phyloP scores from a whole-genome alignment of 2,797 vertebrate species.

The Falco concolor region DNA sequence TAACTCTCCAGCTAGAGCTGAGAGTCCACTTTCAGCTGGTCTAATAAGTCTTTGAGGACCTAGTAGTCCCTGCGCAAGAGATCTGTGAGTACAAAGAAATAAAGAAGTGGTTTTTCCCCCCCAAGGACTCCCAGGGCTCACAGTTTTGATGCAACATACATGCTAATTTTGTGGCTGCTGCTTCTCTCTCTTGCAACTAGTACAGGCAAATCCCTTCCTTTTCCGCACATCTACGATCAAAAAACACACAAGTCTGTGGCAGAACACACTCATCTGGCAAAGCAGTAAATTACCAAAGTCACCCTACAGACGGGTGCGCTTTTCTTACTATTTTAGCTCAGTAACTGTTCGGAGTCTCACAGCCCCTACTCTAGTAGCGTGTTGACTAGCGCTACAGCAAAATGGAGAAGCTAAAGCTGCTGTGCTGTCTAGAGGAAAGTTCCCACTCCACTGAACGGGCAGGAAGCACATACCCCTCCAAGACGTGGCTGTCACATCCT shows the following conservation, averaged over 20 bases:
- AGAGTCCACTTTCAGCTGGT: neutral
- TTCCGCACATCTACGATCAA: neutral
- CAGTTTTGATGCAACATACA: neutral
- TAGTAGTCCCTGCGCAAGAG: neutral
- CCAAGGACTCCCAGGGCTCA: neutral
- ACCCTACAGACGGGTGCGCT: neutral
- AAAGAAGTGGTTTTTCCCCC: neutral
- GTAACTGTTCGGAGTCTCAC: neutral
- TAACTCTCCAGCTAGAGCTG: neutral
- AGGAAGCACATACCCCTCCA: neutral
- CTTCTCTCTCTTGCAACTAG: neutral
- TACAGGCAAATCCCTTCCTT: neutral
- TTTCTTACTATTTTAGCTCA: neutral
- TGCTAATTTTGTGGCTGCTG: neutral
- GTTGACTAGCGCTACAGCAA: neutral
- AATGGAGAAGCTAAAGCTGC: neutral
- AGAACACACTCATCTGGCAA: neutral
- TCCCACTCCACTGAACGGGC: neutral
- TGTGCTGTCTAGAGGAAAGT: neutral
- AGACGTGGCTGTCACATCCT: neutral
- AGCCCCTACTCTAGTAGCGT: neutral
- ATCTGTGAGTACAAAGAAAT: neutral
- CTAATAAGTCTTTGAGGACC: neutral
- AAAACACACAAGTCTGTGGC: neutral
- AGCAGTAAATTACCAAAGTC: neutral